phyloP scores from a whole-genome alignment of 2,113 vertebrate genomes.

The Danio rerio region GRCz12tu NC_133176.1:58578501-58579000 shows the following conservation, averaged over 20 bases:
- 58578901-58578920: background rate
- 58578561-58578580: too few relatives aligned
- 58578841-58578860: constrained; percentile 11
- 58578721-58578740: constrained; percentile 56
- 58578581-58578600: too few relatives aligned
- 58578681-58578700: constrained; percentile 20
- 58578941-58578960: constrained; percentile 17
- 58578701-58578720: constrained; percentile 68
- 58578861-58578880: constrained; percentile 33
- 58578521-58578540: too few relatives aligned
- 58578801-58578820: background rate
- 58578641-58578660: background rate
- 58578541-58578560: too few relatives aligned
- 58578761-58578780: background rate
- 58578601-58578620: too few relatives aligned
- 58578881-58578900: constrained; percentile 20
- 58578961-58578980: background rate
- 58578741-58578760: background rate
- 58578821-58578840: background rate
- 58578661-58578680: background rate
- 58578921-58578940: background rate
- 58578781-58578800: background rate
- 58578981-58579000: background rate
- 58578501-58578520: too few relatives aligned
- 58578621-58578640: too few relatives aligned